A percentile compares a stretch with the other conserved stretches of the same genome.
These are phyloP conservation scores for Watsonalla cultraria DNA, from an alignment of 2,888 invertebrate genomes.

Conservation along the genomic window DNA sequence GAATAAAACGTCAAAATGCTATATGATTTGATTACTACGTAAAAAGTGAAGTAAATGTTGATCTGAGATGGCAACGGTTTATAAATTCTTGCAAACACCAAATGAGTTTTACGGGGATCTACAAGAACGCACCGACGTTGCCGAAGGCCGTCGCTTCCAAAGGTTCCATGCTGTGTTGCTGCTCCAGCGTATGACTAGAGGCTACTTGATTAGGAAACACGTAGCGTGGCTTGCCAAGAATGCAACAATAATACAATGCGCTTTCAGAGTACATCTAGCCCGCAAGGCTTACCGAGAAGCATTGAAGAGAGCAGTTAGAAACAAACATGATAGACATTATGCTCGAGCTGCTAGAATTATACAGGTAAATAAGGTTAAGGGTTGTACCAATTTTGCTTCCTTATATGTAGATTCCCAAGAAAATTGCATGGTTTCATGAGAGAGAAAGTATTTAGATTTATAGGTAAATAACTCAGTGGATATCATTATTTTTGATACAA, in stretches of 20 bases:
- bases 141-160: slow-evolving; percentile 40
- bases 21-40: not conserved
- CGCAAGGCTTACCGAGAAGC: slow-evolving; percentile 47
- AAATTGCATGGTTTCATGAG: no score
- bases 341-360: slow-evolving; percentile 49
- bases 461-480: no score
- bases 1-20: not conserved
- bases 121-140: slow-evolving; percentile 43
- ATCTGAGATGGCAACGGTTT: slow-evolving; percentile 52
- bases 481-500: no score
- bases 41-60: not conserved
- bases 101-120: slow-evolving; percentile 47
- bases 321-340: slow-evolving; percentile 55
- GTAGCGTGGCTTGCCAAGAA: slow-evolving; percentile 55
- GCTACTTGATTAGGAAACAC: slow-evolving; percentile 57
- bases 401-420: no score
- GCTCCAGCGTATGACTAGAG: slow-evolving; percentile 53
- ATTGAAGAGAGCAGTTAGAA: slow-evolving; percentile 50
- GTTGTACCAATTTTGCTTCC: no score
- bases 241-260: slow-evolving; percentile 60
- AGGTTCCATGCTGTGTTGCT: slow-evolving; percentile 51
- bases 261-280: slow-evolving; percentile 53
- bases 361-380: slow-evolving; percentile 41
- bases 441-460: no score
- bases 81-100: slow-evolving; percentile 36